Percentiles rank a stretch among this genome's conserved stretches.
Evolutionary conservation across 1,140 invertebrate genomes (phyloP).

Genomic region (Diabrotica virgifera): DNA sequence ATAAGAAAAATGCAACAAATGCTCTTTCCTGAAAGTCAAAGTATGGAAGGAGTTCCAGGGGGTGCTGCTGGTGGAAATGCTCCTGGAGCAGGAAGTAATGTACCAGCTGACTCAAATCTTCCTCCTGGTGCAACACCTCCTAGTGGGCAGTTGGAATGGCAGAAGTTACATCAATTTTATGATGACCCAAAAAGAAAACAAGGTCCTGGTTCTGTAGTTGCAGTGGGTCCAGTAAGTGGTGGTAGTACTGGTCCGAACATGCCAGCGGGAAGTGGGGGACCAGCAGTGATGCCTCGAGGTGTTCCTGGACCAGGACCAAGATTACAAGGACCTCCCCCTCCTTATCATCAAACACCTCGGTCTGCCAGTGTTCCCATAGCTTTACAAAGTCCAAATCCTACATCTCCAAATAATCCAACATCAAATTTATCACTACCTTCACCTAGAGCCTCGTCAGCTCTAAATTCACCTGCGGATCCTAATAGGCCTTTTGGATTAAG

Average conservation of each 20-base stretch:
- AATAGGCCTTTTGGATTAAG: constrained; percentile 51
- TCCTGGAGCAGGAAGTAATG: constrained; percentile 14
- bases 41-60: constrained; percentile 34
- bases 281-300: constrained; percentile 45
- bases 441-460: constrained; percentile 63
- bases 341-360: constrained; percentile 77
- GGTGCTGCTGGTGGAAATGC: constrained; percentile 9
- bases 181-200: constrained; percentile 53
- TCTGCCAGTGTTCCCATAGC: constrained; percentile 82
- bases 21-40: constrained; percentile 78
- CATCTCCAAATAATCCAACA: constrained; percentile 68
- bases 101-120: constrained; percentile 29
- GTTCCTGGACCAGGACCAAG: constrained; percentile 53
- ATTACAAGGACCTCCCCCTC: constrained; percentile 81
- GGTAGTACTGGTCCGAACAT: constrained; percentile 26
- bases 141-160: constrained; percentile 75
- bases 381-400: constrained; percentile 67
- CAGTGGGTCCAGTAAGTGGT: constrained; percentile 33
- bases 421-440: constrained; percentile 70
- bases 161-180: constrained; percentile 80
- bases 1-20: constrained; percentile 91
- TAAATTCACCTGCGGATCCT: constrained; percentile 68
- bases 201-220: constrained; percentile 32
- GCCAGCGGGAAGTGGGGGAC: constrained; percentile 19
- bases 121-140: constrained; percentile 47